Percentiles rank a stretch among this genome's conserved stretches.
Evolutionary conservation across 2,797 vertebrate species (phyloP).

Genomic region (Rhynchotus rufescens): DNA sequence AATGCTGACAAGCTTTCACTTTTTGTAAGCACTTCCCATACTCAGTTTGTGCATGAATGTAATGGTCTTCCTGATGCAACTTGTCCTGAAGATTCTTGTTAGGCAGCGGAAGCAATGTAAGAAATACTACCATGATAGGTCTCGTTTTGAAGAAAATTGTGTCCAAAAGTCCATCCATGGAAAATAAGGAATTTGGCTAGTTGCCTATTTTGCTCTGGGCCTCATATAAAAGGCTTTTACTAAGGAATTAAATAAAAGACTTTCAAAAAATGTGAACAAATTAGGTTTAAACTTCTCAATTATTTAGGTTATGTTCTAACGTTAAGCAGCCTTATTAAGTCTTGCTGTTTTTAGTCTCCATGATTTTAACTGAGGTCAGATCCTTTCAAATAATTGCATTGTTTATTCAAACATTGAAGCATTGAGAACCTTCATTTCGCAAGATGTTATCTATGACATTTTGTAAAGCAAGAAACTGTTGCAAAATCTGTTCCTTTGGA

Average conservation of each 20-base stretch:
- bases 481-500: neutral
- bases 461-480: neutral
- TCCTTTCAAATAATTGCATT: neutral
- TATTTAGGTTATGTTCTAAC: neutral
- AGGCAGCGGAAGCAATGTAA: neutral
- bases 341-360: neutral
- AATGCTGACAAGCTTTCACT: neutral
- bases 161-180: neutral
- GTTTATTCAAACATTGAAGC: neutral
- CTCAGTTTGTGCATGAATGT: neutral
- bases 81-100: neutral
- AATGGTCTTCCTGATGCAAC: neutral
- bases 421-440: neutral
- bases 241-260: neutral
- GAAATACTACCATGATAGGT: neutral
- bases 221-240: neutral
- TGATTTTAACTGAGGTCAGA: neutral
- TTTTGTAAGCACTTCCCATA: neutral
- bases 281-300: neutral
- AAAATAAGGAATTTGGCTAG: neutral
- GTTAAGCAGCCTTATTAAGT: neutral
- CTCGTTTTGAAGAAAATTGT: neutral
- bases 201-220: neutral
- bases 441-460: neutral
- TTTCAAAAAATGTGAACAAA: neutral